Conservation (phyloP, 2,113 vertebrate genomes). For the Microcebus lehilahytsara region DNA sequence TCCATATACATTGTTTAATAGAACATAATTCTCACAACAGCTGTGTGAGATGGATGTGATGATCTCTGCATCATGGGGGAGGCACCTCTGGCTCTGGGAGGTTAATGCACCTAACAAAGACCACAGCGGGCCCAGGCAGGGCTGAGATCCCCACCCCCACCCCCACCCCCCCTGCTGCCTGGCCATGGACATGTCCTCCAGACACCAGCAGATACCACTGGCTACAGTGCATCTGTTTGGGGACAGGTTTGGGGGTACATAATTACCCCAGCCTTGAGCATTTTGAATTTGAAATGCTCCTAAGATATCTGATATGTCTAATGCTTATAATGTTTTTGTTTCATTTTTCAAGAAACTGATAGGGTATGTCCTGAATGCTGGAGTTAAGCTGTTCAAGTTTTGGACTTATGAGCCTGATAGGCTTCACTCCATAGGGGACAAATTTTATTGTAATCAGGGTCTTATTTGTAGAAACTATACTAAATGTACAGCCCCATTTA, state of each 20-base stretch:
- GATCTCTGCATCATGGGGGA: fast-evolving
- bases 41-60: fast-evolving
- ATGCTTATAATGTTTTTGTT: not conserved
- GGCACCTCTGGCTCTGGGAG: fast-evolving
- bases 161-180: fast-evolving
- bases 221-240: not conserved
- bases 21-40: fast-evolving
- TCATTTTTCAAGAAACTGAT: not conserved
- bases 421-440: not conserved
- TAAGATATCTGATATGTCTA: not conserved
- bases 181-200: fast-evolving
- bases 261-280: fast-evolving
- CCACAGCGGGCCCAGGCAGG: fast-evolving
- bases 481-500: not conserved
- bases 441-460: slow-evolving; percentile 32
- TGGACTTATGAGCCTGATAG: not conserved
- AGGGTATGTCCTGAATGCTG: not conserved
- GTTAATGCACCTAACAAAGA: not conserved
- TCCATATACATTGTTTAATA: fast-evolving
- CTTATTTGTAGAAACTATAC: not conserved
- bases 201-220: not conserved
- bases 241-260: not conserved
- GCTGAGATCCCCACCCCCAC: not conserved
- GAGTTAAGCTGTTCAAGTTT: not conserved
- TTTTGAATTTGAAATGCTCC: not conserved